These are phyloP conservation scores for Pocillopora grandis DNA, from an alignment of 92 coral and sea anemone genomes.

Conservation along the genomic window DNA sequence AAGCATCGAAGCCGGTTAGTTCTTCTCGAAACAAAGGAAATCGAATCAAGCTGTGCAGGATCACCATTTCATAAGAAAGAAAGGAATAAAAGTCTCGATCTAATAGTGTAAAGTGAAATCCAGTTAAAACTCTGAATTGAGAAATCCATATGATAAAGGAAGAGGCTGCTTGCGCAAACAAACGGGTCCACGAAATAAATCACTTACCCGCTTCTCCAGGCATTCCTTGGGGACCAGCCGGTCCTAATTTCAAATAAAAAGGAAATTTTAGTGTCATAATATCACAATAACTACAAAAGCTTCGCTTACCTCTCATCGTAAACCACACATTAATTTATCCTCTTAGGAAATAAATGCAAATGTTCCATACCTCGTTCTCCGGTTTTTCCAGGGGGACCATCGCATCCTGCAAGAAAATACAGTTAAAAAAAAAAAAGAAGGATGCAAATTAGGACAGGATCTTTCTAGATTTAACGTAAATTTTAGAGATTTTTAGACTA, in stretches of 20 bases:
- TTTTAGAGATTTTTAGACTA: neutral
- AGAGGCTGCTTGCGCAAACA: neutral
- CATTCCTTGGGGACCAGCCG: conserved; percentile 66
- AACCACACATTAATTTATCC: too few relatives aligned
- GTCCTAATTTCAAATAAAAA: conserved; percentile 49
- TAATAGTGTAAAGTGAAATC: neutral
- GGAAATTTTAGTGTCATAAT: neutral
- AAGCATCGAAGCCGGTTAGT: neutral
- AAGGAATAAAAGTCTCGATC: neutral
- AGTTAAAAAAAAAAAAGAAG: neutral
- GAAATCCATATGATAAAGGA: neutral
- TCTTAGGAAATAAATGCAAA: too few relatives aligned
- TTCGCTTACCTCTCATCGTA: too few relatives aligned
- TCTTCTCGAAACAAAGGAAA: neutral
- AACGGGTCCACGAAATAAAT: neutral
- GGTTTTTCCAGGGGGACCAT: conserved; percentile 79
- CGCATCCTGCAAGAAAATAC: conserved; percentile 58
- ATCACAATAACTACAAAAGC: neutral
- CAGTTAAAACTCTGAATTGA: too few relatives aligned
- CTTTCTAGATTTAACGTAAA: neutral
- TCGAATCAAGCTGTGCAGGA: neutral
- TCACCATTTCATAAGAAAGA: neutral
- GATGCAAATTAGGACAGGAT: neutral
- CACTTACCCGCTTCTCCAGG: conserved; percentile 63
- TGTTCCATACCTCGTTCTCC: conserved; percentile 60